Evolutionary conservation across 2,888 invertebrate species (phyloP), one percentile per base, ranked within the genome.

Genomic region (Ceraclea dissimilis): DNA sequence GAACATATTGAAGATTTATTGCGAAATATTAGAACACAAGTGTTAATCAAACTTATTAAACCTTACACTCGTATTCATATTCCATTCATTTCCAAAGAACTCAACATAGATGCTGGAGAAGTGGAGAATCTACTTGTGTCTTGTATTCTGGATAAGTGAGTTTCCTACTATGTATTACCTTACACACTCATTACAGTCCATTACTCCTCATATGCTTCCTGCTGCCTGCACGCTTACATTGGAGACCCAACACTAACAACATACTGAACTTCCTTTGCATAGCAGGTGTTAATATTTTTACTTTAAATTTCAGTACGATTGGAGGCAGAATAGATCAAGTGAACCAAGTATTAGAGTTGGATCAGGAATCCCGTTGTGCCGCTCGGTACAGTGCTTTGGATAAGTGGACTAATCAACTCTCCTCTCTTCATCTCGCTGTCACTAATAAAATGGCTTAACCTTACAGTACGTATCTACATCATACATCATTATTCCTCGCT

Each of bases 41-140:
- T 99, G 61, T 79, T 99, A 58, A 94, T 98, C 62, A 96, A 97
- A 71, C 76, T 99, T 62, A 98, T 99, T 66, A 92, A 92, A 57
- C 99, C 99, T 0, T 99, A 99, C 75, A 99, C 97, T 48, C 85
- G 94, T 68, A 98, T 99, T 66, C 93, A 95, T 69, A 95, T 99
- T 71, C 93, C 94, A 4, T 98, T 97, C 71, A 95, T 99, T 70
- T 96, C 98, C 34, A 90, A 90, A 71, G 93, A 94, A 70, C 76
- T 94, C 54, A 94, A 94, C 69, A 94, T 94, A 64, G 93, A 94
- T 70, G 91, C 89, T 58, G 84, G 85, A 63, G 99, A 99, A 76
- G 97, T 99, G 18, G 97, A 97, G 75, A 93, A 91, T 74, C 79
- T 99, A 51, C 75, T 99, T 62, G 97, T 99, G 48, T 96, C 97